Conservation (phyloP, 2,113 vertebrate genomes). For the Muntiacus muntjak region DNA sequence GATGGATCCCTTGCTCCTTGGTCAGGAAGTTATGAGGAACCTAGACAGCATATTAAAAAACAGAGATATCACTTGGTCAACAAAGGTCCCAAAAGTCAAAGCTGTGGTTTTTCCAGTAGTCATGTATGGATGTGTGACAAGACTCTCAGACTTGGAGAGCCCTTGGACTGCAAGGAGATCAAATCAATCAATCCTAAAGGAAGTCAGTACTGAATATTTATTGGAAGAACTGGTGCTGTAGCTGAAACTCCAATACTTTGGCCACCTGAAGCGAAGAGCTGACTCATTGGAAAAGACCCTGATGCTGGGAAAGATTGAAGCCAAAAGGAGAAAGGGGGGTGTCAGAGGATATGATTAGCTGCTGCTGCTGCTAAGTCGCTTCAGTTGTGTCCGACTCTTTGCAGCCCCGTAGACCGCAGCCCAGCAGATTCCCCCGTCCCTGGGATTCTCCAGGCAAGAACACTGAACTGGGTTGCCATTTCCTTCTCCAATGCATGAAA, state of each 20-base stretch:
- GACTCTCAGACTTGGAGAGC: background rate
- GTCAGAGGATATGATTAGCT: background rate
- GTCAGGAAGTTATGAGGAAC: background rate
- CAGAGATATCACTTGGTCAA: background rate
- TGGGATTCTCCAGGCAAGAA: no score
- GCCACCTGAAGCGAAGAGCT: background rate
- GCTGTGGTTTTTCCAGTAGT: background rate
- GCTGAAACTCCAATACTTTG: background rate
- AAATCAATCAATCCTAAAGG: background rate
- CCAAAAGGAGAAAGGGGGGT: background rate
- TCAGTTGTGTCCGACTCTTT: no score
- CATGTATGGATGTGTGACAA: background rate
- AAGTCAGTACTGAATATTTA: background rate
- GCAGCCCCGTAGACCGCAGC: no score
- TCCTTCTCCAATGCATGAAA: no score
- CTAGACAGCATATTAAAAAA: background rate
- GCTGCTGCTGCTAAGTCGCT: no score
- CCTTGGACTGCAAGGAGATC: background rate
- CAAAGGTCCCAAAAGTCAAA: background rate
- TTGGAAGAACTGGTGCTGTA: background rate
- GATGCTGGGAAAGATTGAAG: background rate
- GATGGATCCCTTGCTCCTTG: background rate
- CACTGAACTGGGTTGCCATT: no score
- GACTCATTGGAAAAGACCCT: background rate
- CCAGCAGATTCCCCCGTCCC: rapidly evolving